phyloP scores from a whole-genome alignment of 2,797 vertebrate genomes.

The Trichosurus vulpecula region DNA sequence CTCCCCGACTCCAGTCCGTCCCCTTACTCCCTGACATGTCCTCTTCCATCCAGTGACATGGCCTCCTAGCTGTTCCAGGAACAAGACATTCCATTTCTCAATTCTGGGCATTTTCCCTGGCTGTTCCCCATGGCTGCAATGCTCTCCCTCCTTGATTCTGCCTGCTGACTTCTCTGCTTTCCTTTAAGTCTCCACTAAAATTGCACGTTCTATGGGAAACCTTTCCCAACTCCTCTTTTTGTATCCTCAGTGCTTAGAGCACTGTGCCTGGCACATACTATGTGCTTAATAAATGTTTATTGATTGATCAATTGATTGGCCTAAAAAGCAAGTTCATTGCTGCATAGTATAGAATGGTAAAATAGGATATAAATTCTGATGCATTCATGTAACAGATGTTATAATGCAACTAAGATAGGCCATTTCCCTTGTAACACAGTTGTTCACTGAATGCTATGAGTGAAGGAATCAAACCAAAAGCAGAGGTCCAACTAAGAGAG shows the following conservation, averaged over 20 bases:
- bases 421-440: background rate
- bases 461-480: too few relatives aligned
- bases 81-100: too few relatives aligned
- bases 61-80: background rate
- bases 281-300: background rate
- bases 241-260: background rate
- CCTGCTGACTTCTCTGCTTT: too few relatives aligned
- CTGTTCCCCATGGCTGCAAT: too few relatives aligned
- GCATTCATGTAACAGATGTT: background rate
- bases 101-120: too few relatives aligned
- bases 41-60: background rate
- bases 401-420: background rate
- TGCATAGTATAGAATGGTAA: background rate
- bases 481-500: too few relatives aligned
- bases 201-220: background rate
- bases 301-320: background rate
- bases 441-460: background rate
- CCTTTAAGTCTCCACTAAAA: background rate
- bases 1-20: background rate
- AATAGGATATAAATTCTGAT: background rate
- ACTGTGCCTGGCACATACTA: background rate
- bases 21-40: background rate
- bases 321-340: background rate
- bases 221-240: background rate
- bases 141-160: too few relatives aligned